phyloP scores from a whole-genome alignment of 2,888 invertebrate genomes.

The Trypoxylon attenuatum region DNA sequence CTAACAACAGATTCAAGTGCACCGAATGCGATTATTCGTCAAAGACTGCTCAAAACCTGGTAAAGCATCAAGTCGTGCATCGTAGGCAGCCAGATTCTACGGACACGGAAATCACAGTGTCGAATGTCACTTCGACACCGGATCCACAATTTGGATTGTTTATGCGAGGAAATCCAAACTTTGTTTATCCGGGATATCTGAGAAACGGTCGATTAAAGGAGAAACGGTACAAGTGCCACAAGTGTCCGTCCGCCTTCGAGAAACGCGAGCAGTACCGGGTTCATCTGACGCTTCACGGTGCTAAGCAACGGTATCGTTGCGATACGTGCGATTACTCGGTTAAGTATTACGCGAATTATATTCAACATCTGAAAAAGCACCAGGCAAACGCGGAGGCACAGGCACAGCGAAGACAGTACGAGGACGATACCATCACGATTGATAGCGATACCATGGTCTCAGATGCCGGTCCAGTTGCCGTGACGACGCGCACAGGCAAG shows the following conservation, averaged over 20 bases:
- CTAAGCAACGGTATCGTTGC: constrained; percentile 88
- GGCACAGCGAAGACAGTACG: constrained; percentile 76
- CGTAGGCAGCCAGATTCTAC: constrained; percentile 53
- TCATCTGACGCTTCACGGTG: constrained; percentile 88
- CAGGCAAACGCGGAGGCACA: constrained; percentile 82
- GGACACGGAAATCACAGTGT: not conserved
- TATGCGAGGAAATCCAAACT: constrained; percentile 86
- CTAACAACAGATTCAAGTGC: constrained; percentile 81
- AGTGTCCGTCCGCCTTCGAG: constrained; percentile 92
- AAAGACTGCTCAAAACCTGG: constrained; percentile 81
- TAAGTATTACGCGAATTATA: constrained; percentile 88
- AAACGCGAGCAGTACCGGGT: constrained; percentile 90
- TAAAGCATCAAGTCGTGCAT: constrained; percentile 80
- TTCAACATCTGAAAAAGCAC: constrained; percentile 89
- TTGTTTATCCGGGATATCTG: constrained; percentile 84
- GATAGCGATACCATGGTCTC: constrained; percentile 52
- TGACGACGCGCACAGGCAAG: constrained; percentile 52
- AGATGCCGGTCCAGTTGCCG: not conserved
- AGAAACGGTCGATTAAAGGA: constrained; percentile 85
- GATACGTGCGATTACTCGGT: constrained; percentile 92
- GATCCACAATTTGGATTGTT: constrained; percentile 82
- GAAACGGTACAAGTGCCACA: constrained; percentile 87
- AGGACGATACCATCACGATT: constrained; percentile 65
- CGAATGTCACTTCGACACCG: constrained; percentile 73
- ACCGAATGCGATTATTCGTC: constrained; percentile 83